phyloP scores from a whole-genome alignment of 2,113 vertebrate genomes.

The Oreotragus oreotragus region DNA sequence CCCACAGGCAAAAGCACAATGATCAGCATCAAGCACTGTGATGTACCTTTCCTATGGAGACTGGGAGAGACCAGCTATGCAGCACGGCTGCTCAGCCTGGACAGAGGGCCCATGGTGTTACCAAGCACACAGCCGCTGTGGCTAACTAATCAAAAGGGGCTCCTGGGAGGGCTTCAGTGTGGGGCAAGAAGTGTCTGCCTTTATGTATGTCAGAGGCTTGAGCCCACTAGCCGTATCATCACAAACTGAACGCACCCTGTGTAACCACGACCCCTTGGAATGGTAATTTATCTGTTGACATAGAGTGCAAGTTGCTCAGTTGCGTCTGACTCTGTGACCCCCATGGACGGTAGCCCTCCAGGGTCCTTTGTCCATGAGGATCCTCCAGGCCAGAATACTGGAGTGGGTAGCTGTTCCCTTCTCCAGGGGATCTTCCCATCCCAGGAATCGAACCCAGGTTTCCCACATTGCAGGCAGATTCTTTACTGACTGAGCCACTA shows the following conservation, averaged over 20 bases:
- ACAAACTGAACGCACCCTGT: not conserved
- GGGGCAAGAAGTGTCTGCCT: not conserved
- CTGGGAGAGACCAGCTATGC: not conserved
- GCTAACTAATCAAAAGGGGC: too few relatives aligned
- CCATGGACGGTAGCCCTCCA: not conserved
- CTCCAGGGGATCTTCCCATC: not conserved
- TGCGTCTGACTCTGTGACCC: not conserved
- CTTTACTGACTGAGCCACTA: not conserved
- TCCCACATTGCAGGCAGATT: not conserved
- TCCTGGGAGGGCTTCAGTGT: too few relatives aligned
- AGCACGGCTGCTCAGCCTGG: not conserved
- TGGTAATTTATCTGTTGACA: not conserved
- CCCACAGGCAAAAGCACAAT: not conserved
- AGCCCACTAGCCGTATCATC: not conserved
- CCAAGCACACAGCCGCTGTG: too few relatives aligned
- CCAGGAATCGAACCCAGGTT: not conserved
- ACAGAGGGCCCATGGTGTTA: not conserved
- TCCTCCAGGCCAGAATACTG: not conserved
- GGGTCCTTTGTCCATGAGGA: not conserved
- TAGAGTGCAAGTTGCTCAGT: not conserved
- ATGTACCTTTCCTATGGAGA: not conserved
- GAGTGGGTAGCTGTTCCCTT: not conserved
- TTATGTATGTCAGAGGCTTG: not conserved
- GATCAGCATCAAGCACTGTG: not conserved
- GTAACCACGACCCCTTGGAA: too few relatives aligned